Evolutionary conservation across 2,113 vertebrate genomes (phyloP), one percentile per base, ranked within the genome.

Genomic region (Holacanthus passer): DNA sequence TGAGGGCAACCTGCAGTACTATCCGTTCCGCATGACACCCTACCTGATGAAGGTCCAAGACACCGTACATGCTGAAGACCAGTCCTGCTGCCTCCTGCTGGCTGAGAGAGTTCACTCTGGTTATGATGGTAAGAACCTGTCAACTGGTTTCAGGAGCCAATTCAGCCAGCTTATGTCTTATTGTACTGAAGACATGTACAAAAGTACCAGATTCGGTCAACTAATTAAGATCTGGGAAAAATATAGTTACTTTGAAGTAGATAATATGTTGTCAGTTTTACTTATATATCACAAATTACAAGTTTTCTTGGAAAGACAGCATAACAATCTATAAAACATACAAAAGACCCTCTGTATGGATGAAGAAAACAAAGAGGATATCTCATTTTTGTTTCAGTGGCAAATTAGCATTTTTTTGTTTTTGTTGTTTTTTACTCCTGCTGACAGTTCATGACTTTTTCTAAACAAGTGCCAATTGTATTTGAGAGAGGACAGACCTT

Each of bases 71-170:
- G 82, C 94, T 0, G 96, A 96, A 59, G 96, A 96, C 79, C 97
- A 98, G 91, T 96, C 97, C 80, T 98, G 97, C 94, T 99, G 98
- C 87, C 95, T 99, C 76, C 91, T 99, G 81, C 96, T 99, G 92
- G 98, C 98, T 4, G 98, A 99, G 93, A 95, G 96, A 76, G 97
- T 99, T 69, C 98, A 97, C 94, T 99, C 98, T 1, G 98, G 97
- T 69, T 99, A 99, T 50, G 98, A 99, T 94, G 97, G 98, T 99
- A 93, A 93, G 83, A 53, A n/a, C 20, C 20, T 16, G 3, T 22
- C 7, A 32, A 29, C 17, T 27, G 50, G 3, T 73, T 55, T 9
- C 7, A 62, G 32, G 39, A 14, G 22, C 35, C 60, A 22, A 12
- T 37, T 45, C 24, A 53, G 14, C 29, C 22, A 19, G 9, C 29